Evolutionary conservation across 2,113 vertebrate genomes (phyloP).

Genomic region (Strix uralensis): DNA sequence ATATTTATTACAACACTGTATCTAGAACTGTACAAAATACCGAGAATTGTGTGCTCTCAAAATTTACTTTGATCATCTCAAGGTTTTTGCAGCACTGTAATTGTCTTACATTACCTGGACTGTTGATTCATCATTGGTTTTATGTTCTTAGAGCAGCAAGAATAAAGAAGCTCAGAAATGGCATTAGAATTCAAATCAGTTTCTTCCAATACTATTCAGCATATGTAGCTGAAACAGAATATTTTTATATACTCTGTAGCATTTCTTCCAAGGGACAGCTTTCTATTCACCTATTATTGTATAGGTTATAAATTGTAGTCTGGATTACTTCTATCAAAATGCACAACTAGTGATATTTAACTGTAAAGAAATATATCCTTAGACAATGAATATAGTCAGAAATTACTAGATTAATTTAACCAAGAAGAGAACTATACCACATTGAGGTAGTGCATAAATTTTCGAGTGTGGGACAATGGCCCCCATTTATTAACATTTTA

Average conservation of each 20-base stretch:
- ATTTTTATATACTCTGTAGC: background rate
- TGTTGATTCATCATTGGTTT: background rate
- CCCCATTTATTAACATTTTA: constrained; percentile 57
- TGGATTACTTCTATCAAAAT: constrained; percentile 56
- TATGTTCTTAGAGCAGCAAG: background rate
- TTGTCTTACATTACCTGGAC: background rate
- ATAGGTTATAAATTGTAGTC: constrained; percentile 51
- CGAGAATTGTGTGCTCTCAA: background rate
- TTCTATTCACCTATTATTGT: background rate
- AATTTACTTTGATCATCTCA: background rate
- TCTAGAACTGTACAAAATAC: background rate
- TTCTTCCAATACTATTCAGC: background rate
- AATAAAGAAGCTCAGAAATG: background rate
- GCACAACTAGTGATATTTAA: constrained; percentile 66
- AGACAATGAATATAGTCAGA: constrained; percentile 49
- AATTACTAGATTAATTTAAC: constrained; percentile 60
- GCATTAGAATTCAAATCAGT: background rate
- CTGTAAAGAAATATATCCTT: constrained; percentile 62
- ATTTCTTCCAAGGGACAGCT: background rate
- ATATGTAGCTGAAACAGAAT: background rate
- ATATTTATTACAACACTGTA: background rate
- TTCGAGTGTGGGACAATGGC: constrained; percentile 35
- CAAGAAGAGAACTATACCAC: constrained; percentile 14
- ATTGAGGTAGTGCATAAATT: constrained; percentile 44
- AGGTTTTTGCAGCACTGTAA: background rate